Evolutionary conservation across 2,888 invertebrate species (phyloP).

Genomic region (Meteorus cinctellus): DNA sequence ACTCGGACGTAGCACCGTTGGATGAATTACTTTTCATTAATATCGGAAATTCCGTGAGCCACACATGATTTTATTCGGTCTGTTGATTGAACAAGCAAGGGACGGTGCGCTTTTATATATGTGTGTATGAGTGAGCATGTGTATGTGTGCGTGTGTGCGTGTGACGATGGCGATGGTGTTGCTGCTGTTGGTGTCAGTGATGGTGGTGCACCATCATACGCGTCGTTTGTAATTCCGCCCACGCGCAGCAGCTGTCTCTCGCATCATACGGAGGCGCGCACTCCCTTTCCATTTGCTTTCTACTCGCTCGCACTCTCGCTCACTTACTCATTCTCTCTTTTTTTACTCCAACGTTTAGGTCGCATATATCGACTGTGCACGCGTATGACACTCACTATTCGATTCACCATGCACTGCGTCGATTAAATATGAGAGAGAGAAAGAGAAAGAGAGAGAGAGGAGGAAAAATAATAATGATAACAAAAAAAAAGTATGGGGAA

Average conservation of each 20-base stretch:
- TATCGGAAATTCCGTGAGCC: constrained; percentile 47
- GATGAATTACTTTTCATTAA: constrained; percentile 49
- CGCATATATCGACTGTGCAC: neutral
- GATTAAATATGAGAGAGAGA: neutral
- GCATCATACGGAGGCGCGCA: constrained; percentile 38
- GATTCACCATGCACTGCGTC: constrained; percentile 32
- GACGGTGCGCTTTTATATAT: neutral
- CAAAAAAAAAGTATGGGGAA: too few relatives aligned
- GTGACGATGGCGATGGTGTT: neutral
- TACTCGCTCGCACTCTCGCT: constrained; percentile 35
- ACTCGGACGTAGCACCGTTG: constrained; percentile 18
- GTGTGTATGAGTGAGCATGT: neutral
- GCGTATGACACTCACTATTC: constrained; percentile 24
- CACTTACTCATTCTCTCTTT: constrained; percentile 17
- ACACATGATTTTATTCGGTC: constrained; percentile 39
- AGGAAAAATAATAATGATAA: neutral
- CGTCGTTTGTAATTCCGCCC: constrained; percentile 51
- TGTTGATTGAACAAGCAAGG: neutral
- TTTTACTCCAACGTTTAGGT: neutral
- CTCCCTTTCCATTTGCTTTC: constrained; percentile 13
- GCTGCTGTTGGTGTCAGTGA: neutral
- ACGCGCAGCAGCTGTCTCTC: constrained; percentile 51
- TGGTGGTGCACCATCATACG: constrained; percentile 17
- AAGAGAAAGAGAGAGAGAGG: too few relatives aligned
- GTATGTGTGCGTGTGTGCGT: neutral